Conservation (phyloP, 2,888 invertebrate genomes). For the Metalampra italica region DNA sequence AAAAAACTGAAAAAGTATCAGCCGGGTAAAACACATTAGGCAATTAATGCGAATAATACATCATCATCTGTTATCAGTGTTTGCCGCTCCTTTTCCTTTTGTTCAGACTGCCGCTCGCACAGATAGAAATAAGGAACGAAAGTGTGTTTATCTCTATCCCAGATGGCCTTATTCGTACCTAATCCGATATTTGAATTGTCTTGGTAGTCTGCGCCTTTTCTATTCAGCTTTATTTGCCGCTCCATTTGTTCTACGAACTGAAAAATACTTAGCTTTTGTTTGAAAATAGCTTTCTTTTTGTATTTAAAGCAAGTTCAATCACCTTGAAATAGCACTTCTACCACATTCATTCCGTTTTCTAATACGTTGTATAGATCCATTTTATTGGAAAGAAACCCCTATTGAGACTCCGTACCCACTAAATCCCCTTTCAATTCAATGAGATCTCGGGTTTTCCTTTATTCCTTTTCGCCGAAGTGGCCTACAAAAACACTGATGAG, state of each 20-base stretch:
- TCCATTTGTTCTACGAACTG: no score
- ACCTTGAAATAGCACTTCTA: background rate
- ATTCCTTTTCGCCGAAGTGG: background rate
- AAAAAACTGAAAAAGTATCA: no score
- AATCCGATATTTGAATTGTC: no score
- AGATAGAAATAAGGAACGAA: background rate
- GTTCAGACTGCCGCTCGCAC: background rate
- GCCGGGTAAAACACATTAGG: background rate
- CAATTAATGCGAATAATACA: no score
- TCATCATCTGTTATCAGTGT: background rate
- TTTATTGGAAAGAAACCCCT: background rate
- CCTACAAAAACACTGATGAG: background rate
- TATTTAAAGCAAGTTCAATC: background rate
- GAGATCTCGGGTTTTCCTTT: conserved; percentile 1
- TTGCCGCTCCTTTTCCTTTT: background rate
- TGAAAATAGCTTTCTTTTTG: background rate
- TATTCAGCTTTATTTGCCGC: no score
- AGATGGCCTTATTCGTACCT: no score
- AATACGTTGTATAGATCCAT: background rate
- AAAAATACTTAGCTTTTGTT: background rate
- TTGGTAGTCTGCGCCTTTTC: no score
- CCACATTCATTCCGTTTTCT: conserved; percentile 1
- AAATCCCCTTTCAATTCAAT: background rate
- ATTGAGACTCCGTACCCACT: background rate
- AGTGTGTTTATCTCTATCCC: no score